Base-by-base conservation (phyloP, 1,140 invertebrate species). In the Tenebrio molitor region DNA sequence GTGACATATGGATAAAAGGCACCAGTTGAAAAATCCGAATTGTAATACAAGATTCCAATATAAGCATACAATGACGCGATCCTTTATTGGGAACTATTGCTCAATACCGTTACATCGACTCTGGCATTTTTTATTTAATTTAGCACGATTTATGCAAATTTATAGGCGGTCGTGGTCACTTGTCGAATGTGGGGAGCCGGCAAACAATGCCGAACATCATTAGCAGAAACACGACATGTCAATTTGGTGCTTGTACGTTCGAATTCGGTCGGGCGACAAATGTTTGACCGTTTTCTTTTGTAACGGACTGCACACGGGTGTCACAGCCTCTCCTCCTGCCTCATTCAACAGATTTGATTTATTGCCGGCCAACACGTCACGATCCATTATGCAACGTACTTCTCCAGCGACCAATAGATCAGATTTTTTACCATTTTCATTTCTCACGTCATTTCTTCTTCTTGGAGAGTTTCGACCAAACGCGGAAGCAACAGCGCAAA, bases 1-100 rank as follows among this genome's bases (percentile, higher is more conserved):
- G 64, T 66, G 64, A 66, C 36, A 42, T 69, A 50, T 69, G 39
- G 19, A 68, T 50, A 33, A 69, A 69, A 29, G 4, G 23, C 21
- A 2, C 15, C 16, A 23, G 7, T 33, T 34, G 39, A 73, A 73
- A 73, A 69, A 42, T n/a, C 12, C 36, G 25, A 73, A 73, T 73
- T 42, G 71, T 73, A 69, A 73, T 65, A 69, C 71, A 62, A 73
- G 71, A 73, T 73, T 73, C 71, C 71, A 73, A 73, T 73, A 73
- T 73, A 69, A 73, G 71, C 71, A 69, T 69, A 73, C 71, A 73
- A 73, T 73, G 65, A 73, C 50, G 39, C 65, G 29, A 69, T 69
- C 53, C 65, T 73, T 69, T 73, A 73, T 73, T 73, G 50, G 65
- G 65, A 69, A 64, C 42, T 44, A 73, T 63, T 33, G 50, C 41